Conservation (phyloP, 2,113 vertebrate genomes). For the Phasianus colchicus region DNA sequence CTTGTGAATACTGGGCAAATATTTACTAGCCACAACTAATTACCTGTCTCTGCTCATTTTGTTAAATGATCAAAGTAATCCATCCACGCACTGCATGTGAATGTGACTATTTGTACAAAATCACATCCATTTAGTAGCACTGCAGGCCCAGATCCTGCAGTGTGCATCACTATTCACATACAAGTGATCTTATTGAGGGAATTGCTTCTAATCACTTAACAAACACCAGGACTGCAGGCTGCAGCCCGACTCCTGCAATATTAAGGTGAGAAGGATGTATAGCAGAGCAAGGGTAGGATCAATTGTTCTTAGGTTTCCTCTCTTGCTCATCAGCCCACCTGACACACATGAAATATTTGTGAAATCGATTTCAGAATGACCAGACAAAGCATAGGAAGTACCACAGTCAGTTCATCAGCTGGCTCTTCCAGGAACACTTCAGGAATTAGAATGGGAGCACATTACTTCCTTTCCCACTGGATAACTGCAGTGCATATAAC, state of each 20-base stretch:
- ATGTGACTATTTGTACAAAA: constrained; percentile 10
- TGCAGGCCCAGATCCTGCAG: background rate
- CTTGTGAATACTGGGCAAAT: constrained; percentile 39
- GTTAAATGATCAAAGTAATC: constrained; percentile 52
- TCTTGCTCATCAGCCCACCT: background rate
- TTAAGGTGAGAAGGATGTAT: background rate
- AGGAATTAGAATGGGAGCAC: background rate
- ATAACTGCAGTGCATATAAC: background rate
- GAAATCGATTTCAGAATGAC: constrained; percentile 28
- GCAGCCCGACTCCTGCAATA: background rate
- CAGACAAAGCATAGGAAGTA: background rate
- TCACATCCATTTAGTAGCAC: background rate
- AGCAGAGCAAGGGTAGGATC: constrained; percentile 5
- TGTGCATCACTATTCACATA: background rate
- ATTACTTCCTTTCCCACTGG: background rate
- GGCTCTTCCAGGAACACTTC: constrained; percentile 12
- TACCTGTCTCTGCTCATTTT: constrained; percentile 51
- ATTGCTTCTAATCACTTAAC: background rate
- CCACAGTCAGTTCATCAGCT: background rate
- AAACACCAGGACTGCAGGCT: background rate
- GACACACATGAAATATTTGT: constrained; percentile 35
- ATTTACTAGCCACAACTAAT: constrained; percentile 58
- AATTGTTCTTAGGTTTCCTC: constrained; percentile 9
- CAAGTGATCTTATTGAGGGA: background rate
- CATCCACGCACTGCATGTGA: background rate